A percentile compares a stretch with the other conserved stretches of the same genome.
Evolutionary conservation across 2,113 vertebrate species (phyloP).

Genomic region (Cariama cristata): DNA sequence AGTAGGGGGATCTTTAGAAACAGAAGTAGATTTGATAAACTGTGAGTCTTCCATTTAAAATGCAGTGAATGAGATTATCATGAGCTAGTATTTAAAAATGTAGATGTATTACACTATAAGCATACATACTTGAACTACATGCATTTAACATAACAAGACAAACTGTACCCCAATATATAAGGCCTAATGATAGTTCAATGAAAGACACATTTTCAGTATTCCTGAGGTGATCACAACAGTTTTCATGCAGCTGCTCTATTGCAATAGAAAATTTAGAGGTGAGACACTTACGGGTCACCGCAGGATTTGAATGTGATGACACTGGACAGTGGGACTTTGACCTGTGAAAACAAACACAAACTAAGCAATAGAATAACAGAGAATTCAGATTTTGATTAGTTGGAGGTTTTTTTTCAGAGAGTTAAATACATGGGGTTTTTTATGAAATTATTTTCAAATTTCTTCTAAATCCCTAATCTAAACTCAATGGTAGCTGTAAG

Average conservation of each 20-base stretch:
- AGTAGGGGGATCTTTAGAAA: constrained; percentile 11
- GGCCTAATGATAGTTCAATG: not conserved
- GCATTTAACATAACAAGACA: not conserved
- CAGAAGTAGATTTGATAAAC: not conserved
- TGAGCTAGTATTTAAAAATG: not conserved
- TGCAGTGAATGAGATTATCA: constrained; percentile 5
- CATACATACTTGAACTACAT: not conserved
- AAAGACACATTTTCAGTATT: not conserved
- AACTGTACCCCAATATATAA: not conserved
- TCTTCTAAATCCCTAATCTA: not conserved
- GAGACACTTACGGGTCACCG: constrained; percentile 18
- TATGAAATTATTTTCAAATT: not conserved
- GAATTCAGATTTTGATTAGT: not conserved
- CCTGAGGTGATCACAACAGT: not conserved
- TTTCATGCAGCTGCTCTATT: constrained; percentile 10
- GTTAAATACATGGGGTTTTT: not conserved
- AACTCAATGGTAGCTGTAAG: not conserved
- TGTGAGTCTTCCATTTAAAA: not conserved
- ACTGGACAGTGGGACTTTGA: constrained; percentile 25
- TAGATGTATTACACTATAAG: not conserved
- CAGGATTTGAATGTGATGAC: constrained; percentile 14
- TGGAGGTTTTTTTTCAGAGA: not conserved
- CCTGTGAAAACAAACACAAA: constrained; percentile 56
- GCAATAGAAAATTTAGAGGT: constrained; percentile 18
- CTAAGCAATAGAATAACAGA: constrained; percentile 12